phyloP scores from a whole-genome alignment of 2,113 vertebrate genomes.

The Echinops telfairi region DNA sequence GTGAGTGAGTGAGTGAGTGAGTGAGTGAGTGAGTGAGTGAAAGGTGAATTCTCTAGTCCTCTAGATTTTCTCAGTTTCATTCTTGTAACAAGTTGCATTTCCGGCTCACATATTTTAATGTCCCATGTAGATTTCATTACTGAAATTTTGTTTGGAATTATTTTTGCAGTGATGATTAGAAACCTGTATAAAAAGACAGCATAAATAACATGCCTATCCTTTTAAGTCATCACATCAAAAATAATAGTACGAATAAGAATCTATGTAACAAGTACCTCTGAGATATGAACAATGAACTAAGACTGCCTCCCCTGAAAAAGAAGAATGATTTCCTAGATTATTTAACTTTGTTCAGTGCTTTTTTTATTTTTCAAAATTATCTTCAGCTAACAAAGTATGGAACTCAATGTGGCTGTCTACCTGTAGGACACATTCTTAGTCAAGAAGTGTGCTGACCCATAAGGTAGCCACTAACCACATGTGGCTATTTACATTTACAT shows the following conservation, averaged over 20 bases:
- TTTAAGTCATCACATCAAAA: slow-evolving; percentile 33
- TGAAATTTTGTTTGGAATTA: slow-evolving; percentile 8
- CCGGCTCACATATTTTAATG: background rate
- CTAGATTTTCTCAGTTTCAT: background rate
- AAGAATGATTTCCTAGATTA: no score
- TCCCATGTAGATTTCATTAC: slow-evolving; percentile 10
- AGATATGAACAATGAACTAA: background rate
- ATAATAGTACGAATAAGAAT: background rate
- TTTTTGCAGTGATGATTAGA: slow-evolving; percentile 10
- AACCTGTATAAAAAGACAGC: background rate
- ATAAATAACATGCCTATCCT: background rate
- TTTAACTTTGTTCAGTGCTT: background rate
- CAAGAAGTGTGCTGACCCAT: background rate
- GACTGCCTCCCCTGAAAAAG: background rate
- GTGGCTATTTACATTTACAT: slow-evolving; percentile 32
- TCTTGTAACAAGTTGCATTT: slow-evolving; percentile 19
- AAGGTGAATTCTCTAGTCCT: background rate
- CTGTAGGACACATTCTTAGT: background rate
- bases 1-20: background rate
- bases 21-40: background rate
- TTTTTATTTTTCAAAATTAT: background rate
- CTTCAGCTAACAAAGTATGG: background rate
- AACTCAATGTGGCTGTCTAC: background rate
- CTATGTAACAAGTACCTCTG: background rate
- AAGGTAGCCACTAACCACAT: background rate